These are phyloP conservation scores for Lagorchestes hirsutus DNA, from an alignment of 2,797 vertebrate genomes.

Conservation along the genomic window DNA sequence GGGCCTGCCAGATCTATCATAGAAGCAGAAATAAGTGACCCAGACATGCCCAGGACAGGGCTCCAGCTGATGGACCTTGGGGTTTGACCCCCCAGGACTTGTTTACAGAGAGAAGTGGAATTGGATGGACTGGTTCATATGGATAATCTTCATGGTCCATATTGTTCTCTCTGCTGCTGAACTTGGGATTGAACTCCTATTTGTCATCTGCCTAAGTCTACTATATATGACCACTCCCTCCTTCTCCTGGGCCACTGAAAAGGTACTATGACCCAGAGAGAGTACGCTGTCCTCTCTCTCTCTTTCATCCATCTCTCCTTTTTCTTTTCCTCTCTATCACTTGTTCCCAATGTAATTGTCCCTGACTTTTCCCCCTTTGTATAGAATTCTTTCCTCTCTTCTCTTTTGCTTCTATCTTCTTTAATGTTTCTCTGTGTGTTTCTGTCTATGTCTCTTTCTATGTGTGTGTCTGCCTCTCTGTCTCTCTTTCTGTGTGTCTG, in stretches of 20 bases:
- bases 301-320: neutral
- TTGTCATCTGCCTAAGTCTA: neutral
- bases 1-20: neutral
- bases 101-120: neutral
- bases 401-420: neutral
- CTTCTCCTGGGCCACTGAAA: neutral
- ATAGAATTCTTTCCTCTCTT: neutral
- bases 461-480: neutral
- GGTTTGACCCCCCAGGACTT: neutral
- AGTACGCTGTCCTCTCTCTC: neutral
- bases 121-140: neutral
- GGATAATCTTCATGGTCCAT: neutral
- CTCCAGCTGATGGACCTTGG: neutral
- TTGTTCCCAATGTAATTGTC: neutral
- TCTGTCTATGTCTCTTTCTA: neutral
- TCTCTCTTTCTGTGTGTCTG: too few species aligned
- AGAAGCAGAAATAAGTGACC: neutral
- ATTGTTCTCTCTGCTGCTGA: neutral
- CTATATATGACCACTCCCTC: neutral
- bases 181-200: neutral
- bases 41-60: neutral
- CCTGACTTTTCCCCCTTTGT: neutral
- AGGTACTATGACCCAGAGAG: neutral
- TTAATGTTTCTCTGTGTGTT: neutral
- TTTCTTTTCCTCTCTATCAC: neutral